These are phyloP conservation scores for Crotalus adamanteus DNA, from an alignment of 2,797 vertebrate genomes.

Conservation along the genomic window DNA sequence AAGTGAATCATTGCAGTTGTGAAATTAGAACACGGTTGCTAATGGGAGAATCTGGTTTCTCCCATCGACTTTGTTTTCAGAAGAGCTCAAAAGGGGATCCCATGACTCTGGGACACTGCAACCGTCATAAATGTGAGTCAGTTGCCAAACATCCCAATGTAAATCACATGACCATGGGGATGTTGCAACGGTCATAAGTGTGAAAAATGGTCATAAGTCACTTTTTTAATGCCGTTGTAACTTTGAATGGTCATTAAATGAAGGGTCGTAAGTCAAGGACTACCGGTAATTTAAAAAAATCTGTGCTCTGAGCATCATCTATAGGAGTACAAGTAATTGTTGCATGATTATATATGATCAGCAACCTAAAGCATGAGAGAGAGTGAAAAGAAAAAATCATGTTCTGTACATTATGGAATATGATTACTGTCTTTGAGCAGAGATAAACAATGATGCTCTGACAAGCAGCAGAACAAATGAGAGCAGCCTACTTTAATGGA, in stretches of 20 bases:
- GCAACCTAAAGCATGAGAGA: constrained; percentile 72
- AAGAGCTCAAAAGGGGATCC: background rate
- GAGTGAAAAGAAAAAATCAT: constrained; percentile 71
- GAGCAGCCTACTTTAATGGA: constrained; percentile 77
- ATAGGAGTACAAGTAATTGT: constrained; percentile 66
- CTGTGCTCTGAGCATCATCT: constrained; percentile 53
- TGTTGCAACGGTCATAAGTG: background rate
- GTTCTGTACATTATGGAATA: constrained; percentile 75
- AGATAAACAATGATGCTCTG: constrained; percentile 80
- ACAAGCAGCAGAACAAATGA: constrained; percentile 78
- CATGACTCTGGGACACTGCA: background rate
- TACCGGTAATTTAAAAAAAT: background rate
- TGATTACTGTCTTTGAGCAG: constrained; percentile 79
- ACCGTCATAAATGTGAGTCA: background rate
- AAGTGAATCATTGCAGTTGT: background rate
- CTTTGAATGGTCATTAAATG: background rate
- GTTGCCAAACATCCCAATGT: background rate
- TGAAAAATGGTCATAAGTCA: background rate
- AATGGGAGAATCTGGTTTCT: background rate
- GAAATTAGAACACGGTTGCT: background rate
- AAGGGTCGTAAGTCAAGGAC: background rate
- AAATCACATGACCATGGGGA: background rate
- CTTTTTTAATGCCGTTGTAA: background rate
- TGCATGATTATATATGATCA: constrained; percentile 71
- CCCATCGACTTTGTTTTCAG: background rate